Conservation (phyloP, 1,140 invertebrate genomes). For the Drosophila auraria region DNA sequence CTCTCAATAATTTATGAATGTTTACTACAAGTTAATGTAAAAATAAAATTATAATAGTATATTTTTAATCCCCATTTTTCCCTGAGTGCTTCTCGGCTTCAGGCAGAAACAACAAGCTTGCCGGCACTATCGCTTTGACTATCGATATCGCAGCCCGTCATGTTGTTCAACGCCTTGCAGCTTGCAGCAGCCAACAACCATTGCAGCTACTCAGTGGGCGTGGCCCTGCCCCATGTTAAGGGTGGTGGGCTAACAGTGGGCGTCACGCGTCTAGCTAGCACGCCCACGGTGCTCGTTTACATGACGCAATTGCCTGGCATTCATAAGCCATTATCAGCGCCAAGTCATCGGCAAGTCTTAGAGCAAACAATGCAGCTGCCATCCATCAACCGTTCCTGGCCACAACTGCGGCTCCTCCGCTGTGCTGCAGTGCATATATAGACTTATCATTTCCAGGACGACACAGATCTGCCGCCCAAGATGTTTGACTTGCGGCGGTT, state of each 20-base stretch:
- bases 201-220: constrained; percentile 63
- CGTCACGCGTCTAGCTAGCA: constrained; percentile 60
- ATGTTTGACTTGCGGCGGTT: constrained; percentile 55
- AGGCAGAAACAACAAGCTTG: constrained; percentile 14
- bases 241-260: constrained; percentile 11
- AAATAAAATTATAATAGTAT: neutral
- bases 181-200: constrained; percentile 63
- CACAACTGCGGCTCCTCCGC: constrained; percentile 29
- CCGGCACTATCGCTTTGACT: constrained; percentile 9
- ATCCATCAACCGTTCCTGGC: constrained; percentile 59
- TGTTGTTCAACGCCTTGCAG: constrained; percentile 71
- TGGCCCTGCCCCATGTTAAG: constrained; percentile 32
- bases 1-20: neutral
- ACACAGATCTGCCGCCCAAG: constrained; percentile 48
- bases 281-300: constrained; percentile 63
- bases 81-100: neutral
- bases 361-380: constrained; percentile 73
- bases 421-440: constrained; percentile 20
- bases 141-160: constrained; percentile 38
- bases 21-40: neutral
- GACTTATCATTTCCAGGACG: constrained; percentile 46
- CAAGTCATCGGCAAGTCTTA: constrained; percentile 77
- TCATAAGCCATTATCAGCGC: constrained; percentile 77
- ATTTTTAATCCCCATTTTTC: neutral
- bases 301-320: constrained; percentile 75